Evolutionary conservation across 2,888 invertebrate species (phyloP), one percentile per base, ranked within the genome.

Genomic region (Synanthedon vespiformis): DNA sequence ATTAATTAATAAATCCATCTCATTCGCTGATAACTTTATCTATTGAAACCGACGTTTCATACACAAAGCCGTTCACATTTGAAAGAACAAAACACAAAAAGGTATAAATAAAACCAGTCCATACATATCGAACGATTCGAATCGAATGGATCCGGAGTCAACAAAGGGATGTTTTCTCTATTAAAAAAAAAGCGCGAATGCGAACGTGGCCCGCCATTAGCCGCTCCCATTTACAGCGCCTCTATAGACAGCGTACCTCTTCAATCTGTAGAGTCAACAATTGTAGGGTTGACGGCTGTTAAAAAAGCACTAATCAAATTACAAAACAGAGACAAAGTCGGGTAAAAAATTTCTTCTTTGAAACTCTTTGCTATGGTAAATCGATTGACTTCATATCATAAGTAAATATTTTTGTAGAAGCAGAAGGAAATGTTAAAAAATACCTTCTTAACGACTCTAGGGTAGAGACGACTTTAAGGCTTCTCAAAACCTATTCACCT

Each of bases 261-360:
- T 84, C 84, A 83, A 83, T 85, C 78, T 79, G 72, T 76, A 75
- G 67, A 72, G 74, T 76, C 74, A 78, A 84, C 82, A 80, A 83
- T 81, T 62, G 65, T 64, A 59, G 59, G 59, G 59, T 53, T 59
- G 58, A 5, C 52, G 51, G 41, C 14, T 10, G 5, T 8, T 13
- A 18, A 14, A 18, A 22, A 34, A 34, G 34, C 34, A 34, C 34
- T 10, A 34, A 34, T 34, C 34, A 34, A 34, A 34, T 34, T 34
- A 34, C 34, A 34, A n/a, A 34, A 10, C 27, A 8, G 8, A 34
- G 27, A 34, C 34, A 8, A 34, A 34, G 34, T 34, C 10, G 34
- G 34, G 2, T 34, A 10, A 10, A 34, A 34, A 34, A 34, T 2
- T 2, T 34, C 10, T 34, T 34, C 34, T 8, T 34, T 10, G 34